These are phyloP conservation scores for Melanotaenia boesemani DNA, from an alignment of 2,797 vertebrate species.

Conservation along the genomic window DNA sequence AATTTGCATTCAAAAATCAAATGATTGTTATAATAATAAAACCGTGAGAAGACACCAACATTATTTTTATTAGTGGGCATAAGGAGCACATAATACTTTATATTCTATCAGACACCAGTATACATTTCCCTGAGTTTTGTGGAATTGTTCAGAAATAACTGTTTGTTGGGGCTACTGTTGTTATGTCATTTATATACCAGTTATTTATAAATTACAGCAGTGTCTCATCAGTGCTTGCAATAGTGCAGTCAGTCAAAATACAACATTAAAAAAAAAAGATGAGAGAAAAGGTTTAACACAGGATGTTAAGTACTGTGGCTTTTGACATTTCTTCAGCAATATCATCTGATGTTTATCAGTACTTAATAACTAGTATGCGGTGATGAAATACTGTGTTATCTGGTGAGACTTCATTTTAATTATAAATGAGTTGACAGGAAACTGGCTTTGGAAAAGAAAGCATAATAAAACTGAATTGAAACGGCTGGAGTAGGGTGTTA, in stretches of 20 bases:
- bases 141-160: constrained; percentile 9
- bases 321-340: not conserved
- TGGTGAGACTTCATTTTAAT: not conserved
- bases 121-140: constrained; percentile 52
- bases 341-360: not conserved
- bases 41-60: not conserved
- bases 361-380: constrained; percentile 3
- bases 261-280: not conserved
- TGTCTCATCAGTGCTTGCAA: not conserved
- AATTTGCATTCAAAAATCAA: constrained; percentile 12
- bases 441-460: not conserved
- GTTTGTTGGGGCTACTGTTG: constrained; percentile 1
- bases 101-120: constrained; percentile 5
- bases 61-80: constrained; percentile 4
- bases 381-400: constrained; percentile 20
- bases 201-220: not conserved
- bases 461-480: not conserved
- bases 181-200: constrained; percentile 13
- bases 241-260: not conserved
- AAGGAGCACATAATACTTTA: not conserved
- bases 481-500: not conserved
- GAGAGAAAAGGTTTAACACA: not conserved
- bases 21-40: not conserved
- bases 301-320: constrained; percentile 9
- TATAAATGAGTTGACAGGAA: not conserved